These are phyloP conservation scores for Laterallus jamaicensis DNA, from an alignment of 2,113 vertebrate genomes.

Conservation along the genomic window DNA sequence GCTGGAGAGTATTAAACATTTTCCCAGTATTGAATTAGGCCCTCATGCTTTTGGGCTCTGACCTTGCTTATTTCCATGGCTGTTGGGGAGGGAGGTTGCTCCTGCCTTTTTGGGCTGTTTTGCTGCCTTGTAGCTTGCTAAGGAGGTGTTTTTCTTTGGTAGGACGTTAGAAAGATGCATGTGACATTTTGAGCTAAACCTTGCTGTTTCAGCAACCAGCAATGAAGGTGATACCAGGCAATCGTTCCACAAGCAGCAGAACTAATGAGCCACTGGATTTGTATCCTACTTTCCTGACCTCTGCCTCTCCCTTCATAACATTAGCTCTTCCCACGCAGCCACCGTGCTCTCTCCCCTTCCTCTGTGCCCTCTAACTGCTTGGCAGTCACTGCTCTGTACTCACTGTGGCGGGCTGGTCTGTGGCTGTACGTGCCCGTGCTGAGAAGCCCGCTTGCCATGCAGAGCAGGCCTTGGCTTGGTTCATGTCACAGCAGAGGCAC, in stretches of 20 bases:
- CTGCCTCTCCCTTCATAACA: background rate
- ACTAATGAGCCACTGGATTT: slow-evolving; percentile 42
- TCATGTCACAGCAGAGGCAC: background rate
- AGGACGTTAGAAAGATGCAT: background rate
- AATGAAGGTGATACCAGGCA: background rate
- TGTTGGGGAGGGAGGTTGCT: background rate
- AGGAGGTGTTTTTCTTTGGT: background rate
- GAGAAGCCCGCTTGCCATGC: background rate
- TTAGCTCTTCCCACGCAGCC: background rate
- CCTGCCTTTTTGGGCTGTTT: background rate
- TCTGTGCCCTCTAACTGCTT: background rate
- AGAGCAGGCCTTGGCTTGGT: background rate
- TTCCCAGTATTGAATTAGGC: background rate
- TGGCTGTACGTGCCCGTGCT: fast-evolving
- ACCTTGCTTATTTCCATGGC: background rate
- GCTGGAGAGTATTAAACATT: background rate
- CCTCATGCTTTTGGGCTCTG: background rate
- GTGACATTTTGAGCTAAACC: slow-evolving; percentile 21
- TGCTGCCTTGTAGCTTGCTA: background rate
- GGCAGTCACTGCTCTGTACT: background rate
- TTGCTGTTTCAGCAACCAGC: slow-evolving; percentile 43
- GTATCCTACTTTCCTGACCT: background rate
- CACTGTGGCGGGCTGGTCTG: background rate
- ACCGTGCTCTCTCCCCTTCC: background rate
- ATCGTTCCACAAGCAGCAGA: background rate